These are phyloP conservation scores for Notodonta dromedarius DNA, from an alignment of 2,888 invertebrate species.

Conservation along the genomic window DNA sequence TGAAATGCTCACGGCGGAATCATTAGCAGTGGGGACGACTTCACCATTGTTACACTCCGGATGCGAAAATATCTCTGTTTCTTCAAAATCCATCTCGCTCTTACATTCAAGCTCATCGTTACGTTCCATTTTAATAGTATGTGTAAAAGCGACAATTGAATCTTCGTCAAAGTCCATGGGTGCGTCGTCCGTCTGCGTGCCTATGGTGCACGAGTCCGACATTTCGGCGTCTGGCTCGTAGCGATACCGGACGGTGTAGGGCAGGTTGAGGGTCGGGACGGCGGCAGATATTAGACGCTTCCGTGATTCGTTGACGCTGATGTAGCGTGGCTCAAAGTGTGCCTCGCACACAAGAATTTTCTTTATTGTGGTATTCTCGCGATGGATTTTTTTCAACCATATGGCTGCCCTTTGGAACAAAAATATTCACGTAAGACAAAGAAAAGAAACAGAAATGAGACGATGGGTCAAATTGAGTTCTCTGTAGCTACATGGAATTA, in stretches of 20 bases:
- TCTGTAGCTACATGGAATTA: too few species aligned
- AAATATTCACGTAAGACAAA: background rate
- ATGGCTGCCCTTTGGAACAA: conserved; percentile 8
- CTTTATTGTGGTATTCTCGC: conserved; percentile 9
- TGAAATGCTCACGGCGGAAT: background rate
- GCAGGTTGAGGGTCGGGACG: conserved; percentile 35
- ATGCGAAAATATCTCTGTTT: background rate
- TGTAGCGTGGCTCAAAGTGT: conserved; percentile 29
- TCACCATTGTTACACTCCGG: background rate
- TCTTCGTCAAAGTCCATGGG: background rate
- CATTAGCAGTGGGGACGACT: too few species aligned
- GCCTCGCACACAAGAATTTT: conserved; percentile 28
- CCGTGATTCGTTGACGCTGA: conserved; percentile 15
- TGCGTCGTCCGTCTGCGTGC: conserved; percentile 1
- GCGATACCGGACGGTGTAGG: conserved; percentile 11
- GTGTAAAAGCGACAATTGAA: background rate
- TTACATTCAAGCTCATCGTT: background rate
- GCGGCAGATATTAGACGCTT: conserved; percentile 31
- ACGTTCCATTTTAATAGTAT: background rate
- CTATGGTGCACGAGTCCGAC: background rate
- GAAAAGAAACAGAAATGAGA: background rate
- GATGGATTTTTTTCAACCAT: conserved; percentile 22
- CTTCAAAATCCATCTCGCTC: conserved; percentile 1
- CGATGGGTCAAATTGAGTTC: too few species aligned
- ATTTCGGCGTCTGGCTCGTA: background rate